Evolutionary conservation across 2,797 vertebrate species (phyloP), one percentile per base, ranked within the genome.

Genomic region (Crotalus adamanteus): DNA sequence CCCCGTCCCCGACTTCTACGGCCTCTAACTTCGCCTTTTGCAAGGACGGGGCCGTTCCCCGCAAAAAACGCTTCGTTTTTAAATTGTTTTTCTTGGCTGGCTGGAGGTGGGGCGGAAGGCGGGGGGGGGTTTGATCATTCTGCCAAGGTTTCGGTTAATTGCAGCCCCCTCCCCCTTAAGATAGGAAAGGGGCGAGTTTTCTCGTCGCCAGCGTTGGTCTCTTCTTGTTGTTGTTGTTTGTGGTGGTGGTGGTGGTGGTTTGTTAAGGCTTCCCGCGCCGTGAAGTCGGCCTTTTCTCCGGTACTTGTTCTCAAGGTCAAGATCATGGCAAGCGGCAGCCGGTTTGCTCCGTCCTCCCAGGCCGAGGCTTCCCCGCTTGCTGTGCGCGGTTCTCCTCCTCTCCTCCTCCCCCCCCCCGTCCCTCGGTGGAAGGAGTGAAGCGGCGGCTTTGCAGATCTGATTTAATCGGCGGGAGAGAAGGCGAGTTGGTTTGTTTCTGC

Each of bases 281-380:
- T 6, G 4, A 0, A 1, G 60, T 8, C 37, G 89, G 86, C 83
- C 91, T 88, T 53, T 51, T 89, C 18, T 89, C 73, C 61, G 51
- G 42, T 1, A 7, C 11, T 78, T 26, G 87, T n/a, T 85, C 94
- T 85, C 94, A 86, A 92, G 95, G 94, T 69, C 95, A 83, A 92
- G 90, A n/a, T 3, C 8, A n/a, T 13, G 2, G 6, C 63, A 2
- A 31, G 28, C 57, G 16, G 14, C 57, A 3, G 22, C 12, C 12
- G 28, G 13, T 12, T 12, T 3, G 16, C 16, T 6, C 9, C 9
- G 53, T 28, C 9, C 6, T 20, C 2, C 13, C 56, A 60, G 56
- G 8, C 16, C 26, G 22, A 26, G 1, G 86, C 1, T 57, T 18
- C 16, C 87, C 56, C 47, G 28, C n/a, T 69, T 31, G n/a, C 65